Conservation (phyloP, 2,888 invertebrate species). For the Sinohyriopsis cumingii region DNA sequence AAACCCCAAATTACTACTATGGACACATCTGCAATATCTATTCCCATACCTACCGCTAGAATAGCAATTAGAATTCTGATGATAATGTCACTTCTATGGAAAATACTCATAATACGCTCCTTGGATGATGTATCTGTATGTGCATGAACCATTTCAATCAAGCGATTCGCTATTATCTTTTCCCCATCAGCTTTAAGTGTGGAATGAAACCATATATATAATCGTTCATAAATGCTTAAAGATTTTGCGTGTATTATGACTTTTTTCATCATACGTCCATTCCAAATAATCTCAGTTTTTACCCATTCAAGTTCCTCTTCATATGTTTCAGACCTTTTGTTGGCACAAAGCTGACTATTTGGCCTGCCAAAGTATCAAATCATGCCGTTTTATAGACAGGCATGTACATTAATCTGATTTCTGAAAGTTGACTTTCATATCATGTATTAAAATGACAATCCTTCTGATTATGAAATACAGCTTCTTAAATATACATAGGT, state of each 20-base stretch:
- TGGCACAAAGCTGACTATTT: too few relatives aligned
- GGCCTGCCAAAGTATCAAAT: too few relatives aligned
- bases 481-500: too few relatives aligned
- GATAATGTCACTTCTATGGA: background rate
- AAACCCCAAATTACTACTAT: constrained; percentile 12
- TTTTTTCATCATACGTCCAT: background rate
- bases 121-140: background rate
- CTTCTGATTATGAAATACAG: too few relatives aligned
- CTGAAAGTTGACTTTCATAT: too few relatives aligned
- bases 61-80: constrained; percentile 10
- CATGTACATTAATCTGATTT: too few relatives aligned
- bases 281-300: too few relatives aligned
- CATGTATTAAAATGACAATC: too few relatives aligned
- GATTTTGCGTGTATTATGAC: constrained; percentile 6
- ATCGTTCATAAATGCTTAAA: constrained; percentile 7
- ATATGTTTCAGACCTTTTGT: too few relatives aligned
- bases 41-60: constrained; percentile 13
- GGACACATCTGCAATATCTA: constrained; percentile 12
- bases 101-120: too few relatives aligned
- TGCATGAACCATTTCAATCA: constrained; percentile 17
- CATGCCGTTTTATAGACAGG: too few relatives aligned
- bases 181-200: constrained; percentile 4
- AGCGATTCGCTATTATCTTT: background rate
- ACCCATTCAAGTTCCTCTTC: too few relatives aligned
- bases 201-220: constrained; percentile 13